phyloP scores from a whole-genome alignment of 2,888 invertebrate species.

The Proisotoma minuta region DNA sequence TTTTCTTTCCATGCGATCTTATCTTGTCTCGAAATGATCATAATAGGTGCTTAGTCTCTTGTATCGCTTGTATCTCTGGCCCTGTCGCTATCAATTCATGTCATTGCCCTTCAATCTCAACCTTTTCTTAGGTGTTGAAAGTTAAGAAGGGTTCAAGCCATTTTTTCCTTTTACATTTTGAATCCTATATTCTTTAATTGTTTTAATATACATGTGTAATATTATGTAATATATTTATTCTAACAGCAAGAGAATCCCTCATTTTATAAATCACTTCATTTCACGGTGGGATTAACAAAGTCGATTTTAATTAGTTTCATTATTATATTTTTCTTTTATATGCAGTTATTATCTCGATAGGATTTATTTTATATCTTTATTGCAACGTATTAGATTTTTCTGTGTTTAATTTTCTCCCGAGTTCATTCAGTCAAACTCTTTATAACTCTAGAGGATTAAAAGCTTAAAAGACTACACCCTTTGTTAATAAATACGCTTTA shows the following conservation, averaged over 20 bases:
- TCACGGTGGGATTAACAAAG: too few species aligned
- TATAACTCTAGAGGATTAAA: conserved; percentile 3
- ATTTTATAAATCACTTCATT: too few species aligned
- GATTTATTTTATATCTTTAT: too few species aligned
- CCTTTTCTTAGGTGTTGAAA: conserved; percentile 2
- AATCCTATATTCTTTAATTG: too few species aligned
- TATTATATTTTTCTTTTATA: too few species aligned
- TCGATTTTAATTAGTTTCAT: conserved; percentile 5
- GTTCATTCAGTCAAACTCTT: conserved; percentile 10
- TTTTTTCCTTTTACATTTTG: too few species aligned
- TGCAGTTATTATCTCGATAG: too few species aligned
- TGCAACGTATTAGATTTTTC: conserved; percentile 6
- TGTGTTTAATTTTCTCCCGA: conserved; percentile 8
- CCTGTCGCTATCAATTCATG: conserved; percentile 19
- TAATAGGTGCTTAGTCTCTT: conserved; percentile 7
- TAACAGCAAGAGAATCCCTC: too few species aligned
- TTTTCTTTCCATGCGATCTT: conserved; percentile 12
- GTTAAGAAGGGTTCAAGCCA: too few species aligned
- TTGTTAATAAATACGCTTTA: too few species aligned
- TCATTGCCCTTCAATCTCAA: conserved; percentile 22
- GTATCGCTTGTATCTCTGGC: conserved; percentile 7
- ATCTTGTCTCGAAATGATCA: conserved; percentile 8
- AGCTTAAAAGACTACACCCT: conserved; percentile 7
- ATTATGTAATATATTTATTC: too few species aligned
- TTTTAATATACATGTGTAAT: too few species aligned